A percentile compares a stretch with the other conserved stretches of the same genome.
Conservation (phyloP, 2,797 vertebrate genomes). For the Acomys russatus region DNA sequence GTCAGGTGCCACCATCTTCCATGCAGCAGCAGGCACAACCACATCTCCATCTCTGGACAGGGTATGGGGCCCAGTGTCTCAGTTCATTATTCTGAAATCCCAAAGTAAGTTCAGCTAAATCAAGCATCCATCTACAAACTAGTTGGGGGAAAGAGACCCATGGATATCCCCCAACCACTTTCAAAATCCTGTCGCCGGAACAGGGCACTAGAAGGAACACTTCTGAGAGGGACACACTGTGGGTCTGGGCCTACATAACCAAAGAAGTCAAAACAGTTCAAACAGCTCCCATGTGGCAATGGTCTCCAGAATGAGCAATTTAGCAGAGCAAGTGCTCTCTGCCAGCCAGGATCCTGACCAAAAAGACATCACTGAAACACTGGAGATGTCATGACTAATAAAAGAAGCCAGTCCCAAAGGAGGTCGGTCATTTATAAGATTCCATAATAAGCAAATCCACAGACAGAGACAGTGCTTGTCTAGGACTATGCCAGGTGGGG, state of each 20-base stretch:
- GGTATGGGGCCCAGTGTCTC: fast-evolving
- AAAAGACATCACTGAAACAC: not conserved
- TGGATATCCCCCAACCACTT: not conserved
- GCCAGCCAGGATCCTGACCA: not conserved
- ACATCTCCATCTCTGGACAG: not conserved
- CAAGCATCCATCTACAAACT: not conserved
- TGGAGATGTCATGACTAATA: not conserved
- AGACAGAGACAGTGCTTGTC: not conserved
- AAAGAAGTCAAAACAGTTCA: not conserved
- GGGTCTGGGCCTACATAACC: not conserved
- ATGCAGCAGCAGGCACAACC: not conserved
- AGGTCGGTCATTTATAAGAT: not conserved
- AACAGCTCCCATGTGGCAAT: not conserved
- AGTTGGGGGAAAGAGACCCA: not conserved
- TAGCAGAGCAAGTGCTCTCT: not conserved
- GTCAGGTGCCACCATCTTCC: not conserved
- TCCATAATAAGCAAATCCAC: not conserved
- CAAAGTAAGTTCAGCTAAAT: not conserved
- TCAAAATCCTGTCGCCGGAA: not conserved
- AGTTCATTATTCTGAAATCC: not conserved
- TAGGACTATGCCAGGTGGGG: not conserved
- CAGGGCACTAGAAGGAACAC: not conserved
- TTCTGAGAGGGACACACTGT: not conserved
- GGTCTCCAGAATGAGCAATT: not conserved
- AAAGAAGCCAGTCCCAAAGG: slow-evolving; percentile 25